Evolutionary conservation across 1,140 invertebrate species (phyloP), one percentile per base, ranked within the genome.

Genomic region (Caenorhabditis tropicalis): DNA sequence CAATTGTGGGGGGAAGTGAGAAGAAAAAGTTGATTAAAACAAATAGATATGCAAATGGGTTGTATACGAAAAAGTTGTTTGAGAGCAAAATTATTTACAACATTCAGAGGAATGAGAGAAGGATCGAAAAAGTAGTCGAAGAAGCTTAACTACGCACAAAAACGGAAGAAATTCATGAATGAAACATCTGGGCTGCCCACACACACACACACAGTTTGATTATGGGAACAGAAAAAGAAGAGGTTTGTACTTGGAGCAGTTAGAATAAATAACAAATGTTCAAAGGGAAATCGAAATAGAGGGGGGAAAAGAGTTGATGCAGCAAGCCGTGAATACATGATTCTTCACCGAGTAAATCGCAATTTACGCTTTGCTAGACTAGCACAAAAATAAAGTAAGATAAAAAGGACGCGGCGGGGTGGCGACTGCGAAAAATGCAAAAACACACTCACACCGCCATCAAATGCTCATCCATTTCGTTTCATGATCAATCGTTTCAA

Each of bases 161-260:
- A 74, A 74, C 65, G 65, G 65, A 74, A 74, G 65, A 74, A 74
- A 74, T 74, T 74, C 65, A 74, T 74, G 65, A 74, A 74, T 74
- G 65, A 74, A 74, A 74, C 65, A 74, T 74, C 65, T 43, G 1
- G 6, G 29, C 33, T 43, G 9, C 24, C 10, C 53, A 43, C 39
- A 43, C 53, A 58, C 65, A 43, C 29, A 74, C 36, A 74, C 65
- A 74, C 65, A 74, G 65, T 74, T 43, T 74, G 65, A 74, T 74
- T 74, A 74, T 74, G 65, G 65, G 65, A 74, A 74, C 65, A 24
- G 21, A n/a, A 36, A 9, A 15, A 33, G 60, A 74, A 65, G 58
- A 65, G 58, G 36, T 74, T 74, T 74, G 65, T 43, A 74, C 65
- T 74, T 74, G 65, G 36, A 74, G 65, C 65, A 74, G 65, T 74